Percentiles rank a stretch among this genome's conserved stretches.
Conservation (phyloP, 2,113 vertebrate species). For the Phalacrocorax brasilianus region DNA sequence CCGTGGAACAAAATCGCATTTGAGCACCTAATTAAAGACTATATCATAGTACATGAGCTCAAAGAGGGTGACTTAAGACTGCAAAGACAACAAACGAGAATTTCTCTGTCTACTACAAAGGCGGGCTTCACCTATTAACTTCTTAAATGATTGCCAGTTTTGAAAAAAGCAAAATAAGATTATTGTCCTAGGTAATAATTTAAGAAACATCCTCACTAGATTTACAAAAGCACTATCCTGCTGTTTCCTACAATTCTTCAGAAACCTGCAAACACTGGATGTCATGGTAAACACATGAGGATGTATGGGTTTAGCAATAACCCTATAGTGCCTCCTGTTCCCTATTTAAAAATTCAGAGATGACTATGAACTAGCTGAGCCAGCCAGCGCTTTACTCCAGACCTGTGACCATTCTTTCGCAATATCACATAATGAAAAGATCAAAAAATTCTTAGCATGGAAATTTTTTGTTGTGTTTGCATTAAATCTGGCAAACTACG, state of each 20-base stretch:
- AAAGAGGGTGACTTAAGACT: not conserved
- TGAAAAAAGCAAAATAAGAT: not conserved
- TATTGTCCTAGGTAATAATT: not conserved
- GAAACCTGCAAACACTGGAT: not conserved
- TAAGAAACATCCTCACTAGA: not conserved
- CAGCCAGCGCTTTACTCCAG: not conserved
- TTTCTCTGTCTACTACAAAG: not conserved
- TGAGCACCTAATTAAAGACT: not conserved
- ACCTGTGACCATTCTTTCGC: not conserved
- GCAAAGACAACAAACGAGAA: not conserved
- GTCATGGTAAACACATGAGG: not conserved
- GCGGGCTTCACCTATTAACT: not conserved
- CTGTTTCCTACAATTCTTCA: not conserved
- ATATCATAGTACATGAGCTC: not conserved
- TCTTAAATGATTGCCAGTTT: not conserved
- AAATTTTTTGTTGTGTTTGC: not conserved
- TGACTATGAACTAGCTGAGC: not conserved
- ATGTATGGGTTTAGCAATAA: not conserved
- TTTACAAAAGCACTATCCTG: not conserved
- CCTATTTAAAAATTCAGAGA: not conserved
- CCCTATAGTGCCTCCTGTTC: not conserved
- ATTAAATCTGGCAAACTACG: not conserved
- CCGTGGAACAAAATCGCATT: not conserved
- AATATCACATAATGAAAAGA: not conserved
- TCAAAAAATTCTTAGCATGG: not conserved